These are phyloP conservation scores for Hirtodrosophila duncani DNA, from an alignment of 2,888 invertebrate genomes.

Conservation along the genomic window DNA sequence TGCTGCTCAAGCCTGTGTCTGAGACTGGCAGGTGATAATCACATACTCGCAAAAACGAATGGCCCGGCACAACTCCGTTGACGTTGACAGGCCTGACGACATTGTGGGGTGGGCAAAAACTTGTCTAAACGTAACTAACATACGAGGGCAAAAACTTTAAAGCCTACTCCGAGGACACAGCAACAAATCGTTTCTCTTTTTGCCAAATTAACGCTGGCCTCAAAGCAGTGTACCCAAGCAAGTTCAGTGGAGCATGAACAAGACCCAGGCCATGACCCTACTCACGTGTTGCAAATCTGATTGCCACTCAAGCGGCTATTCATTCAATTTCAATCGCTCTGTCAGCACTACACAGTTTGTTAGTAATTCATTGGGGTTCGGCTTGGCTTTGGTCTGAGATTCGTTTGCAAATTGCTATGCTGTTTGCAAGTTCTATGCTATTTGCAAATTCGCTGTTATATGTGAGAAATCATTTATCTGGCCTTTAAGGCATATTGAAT, in stretches of 20 bases:
- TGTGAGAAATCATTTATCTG: too few species aligned
- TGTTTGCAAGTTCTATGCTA: too few species aligned
- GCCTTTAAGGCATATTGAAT: too few species aligned
- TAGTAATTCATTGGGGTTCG: conserved; percentile 6
- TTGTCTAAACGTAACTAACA: conserved; percentile 3
- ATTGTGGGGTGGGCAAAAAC: conserved; percentile 14
- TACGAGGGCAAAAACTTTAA: conserved; percentile 1
- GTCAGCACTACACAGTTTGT: conserved; percentile 25
- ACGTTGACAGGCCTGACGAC: conserved; percentile 4
- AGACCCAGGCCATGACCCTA: not conserved
- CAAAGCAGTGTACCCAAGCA: not conserved
- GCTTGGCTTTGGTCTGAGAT: not conserved
- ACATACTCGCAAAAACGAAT: conserved; percentile 37
- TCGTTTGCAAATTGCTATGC: too few species aligned
- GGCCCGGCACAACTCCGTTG: too few species aligned
- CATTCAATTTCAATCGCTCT: conserved; percentile 33
- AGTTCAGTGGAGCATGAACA: not conserved
- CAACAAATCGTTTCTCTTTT: conserved; percentile 22
- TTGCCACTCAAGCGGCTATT: conserved; percentile 30
- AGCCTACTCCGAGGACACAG: conserved; percentile 1
- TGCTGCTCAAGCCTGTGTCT: conserved; percentile 20
- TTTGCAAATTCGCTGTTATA: too few species aligned
- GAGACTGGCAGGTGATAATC: conserved; percentile 62
- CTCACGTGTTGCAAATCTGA: conserved; percentile 14
- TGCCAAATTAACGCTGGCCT: conserved; percentile 2